Conservation (phyloP, 2,797 vertebrate genomes). For the Micropoecilia bifurca region DNA sequence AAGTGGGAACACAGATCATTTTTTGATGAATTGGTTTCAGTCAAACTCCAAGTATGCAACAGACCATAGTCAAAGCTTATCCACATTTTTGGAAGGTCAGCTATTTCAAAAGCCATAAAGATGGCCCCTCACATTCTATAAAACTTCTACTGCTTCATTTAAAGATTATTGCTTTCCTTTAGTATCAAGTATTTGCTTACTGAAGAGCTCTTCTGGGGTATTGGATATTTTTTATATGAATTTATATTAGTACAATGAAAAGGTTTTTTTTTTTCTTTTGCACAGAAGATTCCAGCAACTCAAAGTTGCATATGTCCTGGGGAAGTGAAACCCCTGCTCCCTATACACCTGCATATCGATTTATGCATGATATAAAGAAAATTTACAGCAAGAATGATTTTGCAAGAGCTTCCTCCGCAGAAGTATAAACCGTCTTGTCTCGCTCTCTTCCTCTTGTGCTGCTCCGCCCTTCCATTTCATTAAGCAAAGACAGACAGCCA, state of each 20-base stretch:
- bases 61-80: slow-evolving; percentile 8
- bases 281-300: slow-evolving; percentile 51
- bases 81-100: slow-evolving; percentile 36
- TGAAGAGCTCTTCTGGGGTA: slow-evolving; percentile 59
- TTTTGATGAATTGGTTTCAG: slow-evolving; percentile 5
- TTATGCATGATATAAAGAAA: slow-evolving; percentile 78
- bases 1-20: not conserved
- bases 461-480: slow-evolving; percentile 82
- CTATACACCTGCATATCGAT: slow-evolving; percentile 58
- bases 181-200: slow-evolving; percentile 57
- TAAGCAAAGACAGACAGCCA: slow-evolving; percentile 66
- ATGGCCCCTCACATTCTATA: slow-evolving; percentile 40
- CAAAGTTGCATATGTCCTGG: slow-evolving; percentile 36
- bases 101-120: slow-evolving; percentile 46
- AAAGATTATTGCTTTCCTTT: slow-evolving; percentile 47
- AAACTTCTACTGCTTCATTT: slow-evolving; percentile 43
- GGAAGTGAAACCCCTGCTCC: slow-evolving; percentile 46
- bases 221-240: slow-evolving; percentile 63
- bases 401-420: slow-evolving; percentile 61
- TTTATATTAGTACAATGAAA: slow-evolving; percentile 69
- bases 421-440: slow-evolving; percentile 63
- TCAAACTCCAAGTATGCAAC: slow-evolving; percentile 11
- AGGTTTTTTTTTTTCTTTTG: slow-evolving; percentile 28
- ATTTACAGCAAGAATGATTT: slow-evolving; percentile 80
- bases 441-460: slow-evolving; percentile 50